Evolutionary conservation across 2,888 invertebrate species (phyloP).

Genomic region (Dorcus hopei): DNA sequence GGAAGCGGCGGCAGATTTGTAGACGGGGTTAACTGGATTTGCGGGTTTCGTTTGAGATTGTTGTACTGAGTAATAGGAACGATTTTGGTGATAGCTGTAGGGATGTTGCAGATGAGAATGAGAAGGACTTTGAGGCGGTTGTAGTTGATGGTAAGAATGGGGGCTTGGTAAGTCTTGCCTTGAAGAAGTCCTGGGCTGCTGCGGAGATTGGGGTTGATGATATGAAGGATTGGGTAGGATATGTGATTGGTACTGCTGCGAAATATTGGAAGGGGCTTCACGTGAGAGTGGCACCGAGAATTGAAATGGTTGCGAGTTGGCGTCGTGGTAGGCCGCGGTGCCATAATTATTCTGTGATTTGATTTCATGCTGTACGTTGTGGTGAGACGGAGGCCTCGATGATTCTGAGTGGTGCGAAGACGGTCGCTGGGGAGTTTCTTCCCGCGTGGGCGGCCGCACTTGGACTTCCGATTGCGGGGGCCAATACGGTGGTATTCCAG

Average conservation of each 20-base stretch:
- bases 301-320: slow-evolving; percentile 10
- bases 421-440: slow-evolving; percentile 26
- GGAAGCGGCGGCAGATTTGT: slow-evolving; percentile 11
- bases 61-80: slow-evolving; percentile 13
- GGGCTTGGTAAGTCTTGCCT: slow-evolving; percentile 25
- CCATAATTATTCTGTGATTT: background rate
- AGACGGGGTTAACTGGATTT: slow-evolving; percentile 5
- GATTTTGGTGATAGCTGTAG: slow-evolving; percentile 8
- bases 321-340: background rate
- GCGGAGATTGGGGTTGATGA: slow-evolving; percentile 25
- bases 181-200: slow-evolving; percentile 18
- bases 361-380: slow-evolving; percentile 11
- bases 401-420: slow-evolving; percentile 38
- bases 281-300: slow-evolving; percentile 19
- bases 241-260: slow-evolving; percentile 25
- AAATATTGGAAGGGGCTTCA: slow-evolving; percentile 16
- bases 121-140: slow-evolving; percentile 20
- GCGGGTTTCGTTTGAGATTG: slow-evolving; percentile 7
- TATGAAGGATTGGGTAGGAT: slow-evolving; percentile 29
- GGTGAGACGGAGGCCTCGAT: slow-evolving; percentile 21
- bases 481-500: slow-evolving; percentile 16
- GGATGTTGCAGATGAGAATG: slow-evolving; percentile 28
- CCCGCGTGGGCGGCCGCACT: slow-evolving; percentile 19
- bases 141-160: slow-evolving; percentile 37
- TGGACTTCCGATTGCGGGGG: slow-evolving; percentile 22